These are phyloP conservation scores for Sebastes diaconus DNA, from an alignment of 2,797 vertebrate species.

Conservation along the genomic window DNA sequence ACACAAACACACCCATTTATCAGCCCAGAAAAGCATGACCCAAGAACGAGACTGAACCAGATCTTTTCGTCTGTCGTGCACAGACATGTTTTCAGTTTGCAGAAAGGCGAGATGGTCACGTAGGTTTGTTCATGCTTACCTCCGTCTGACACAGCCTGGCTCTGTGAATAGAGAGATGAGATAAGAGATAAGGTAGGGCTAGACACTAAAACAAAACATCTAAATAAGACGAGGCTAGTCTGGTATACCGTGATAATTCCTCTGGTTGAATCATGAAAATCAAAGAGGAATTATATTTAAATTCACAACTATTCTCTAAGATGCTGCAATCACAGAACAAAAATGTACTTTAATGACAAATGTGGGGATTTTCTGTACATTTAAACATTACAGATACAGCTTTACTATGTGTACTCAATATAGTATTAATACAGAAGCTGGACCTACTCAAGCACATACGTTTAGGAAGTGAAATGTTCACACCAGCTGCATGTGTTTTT, in stretches of 20 bases:
- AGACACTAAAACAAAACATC: neutral
- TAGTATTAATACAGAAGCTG: neutral
- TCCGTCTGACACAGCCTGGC: conserved; percentile 94
- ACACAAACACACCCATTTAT: conserved; percentile 55
- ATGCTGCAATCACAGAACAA: neutral
- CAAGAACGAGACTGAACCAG: conserved; percentile 32
- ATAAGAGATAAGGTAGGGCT: conserved; percentile 11
- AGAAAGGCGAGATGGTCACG: conserved; percentile 9
- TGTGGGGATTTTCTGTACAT: neutral
- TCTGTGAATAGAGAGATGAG: conserved; percentile 80
- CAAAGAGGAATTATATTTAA: neutral
- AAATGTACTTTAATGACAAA: neutral
- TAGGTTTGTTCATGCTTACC: conserved; percentile 82
- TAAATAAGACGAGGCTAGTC: neutral
- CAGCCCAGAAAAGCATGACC: conserved; percentile 24
- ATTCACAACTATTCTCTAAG: neutral
- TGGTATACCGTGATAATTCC: neutral
- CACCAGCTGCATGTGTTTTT: conserved; percentile 43
- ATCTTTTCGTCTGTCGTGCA: conserved; percentile 50
- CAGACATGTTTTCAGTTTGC: conserved; percentile 45
- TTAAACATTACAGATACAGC: neutral
- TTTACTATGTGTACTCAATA: neutral
- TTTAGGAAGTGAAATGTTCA: conserved; percentile 53
- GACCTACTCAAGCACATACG: neutral
- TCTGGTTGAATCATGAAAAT: neutral